Evolutionary conservation across 2,888 invertebrate genomes (phyloP).

Genomic region (Hemistola chrysoprasaria): DNA sequence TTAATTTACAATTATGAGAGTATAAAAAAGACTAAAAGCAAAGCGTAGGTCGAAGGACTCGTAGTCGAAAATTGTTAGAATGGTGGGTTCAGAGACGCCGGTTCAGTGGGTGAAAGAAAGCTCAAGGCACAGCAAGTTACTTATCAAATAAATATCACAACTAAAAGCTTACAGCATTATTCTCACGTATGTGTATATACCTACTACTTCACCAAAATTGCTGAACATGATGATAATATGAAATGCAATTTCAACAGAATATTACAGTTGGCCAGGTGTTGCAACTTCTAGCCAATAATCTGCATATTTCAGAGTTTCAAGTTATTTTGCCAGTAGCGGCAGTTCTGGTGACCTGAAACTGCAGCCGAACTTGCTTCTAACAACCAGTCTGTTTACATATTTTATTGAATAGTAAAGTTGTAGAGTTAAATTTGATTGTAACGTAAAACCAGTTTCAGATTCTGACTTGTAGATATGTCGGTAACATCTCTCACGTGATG

Average conservation of each 20-base stretch:
- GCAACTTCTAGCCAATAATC: conserved; percentile 32
- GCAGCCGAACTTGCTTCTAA: conserved; percentile 16
- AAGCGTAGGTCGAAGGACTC: too few relatives aligned
- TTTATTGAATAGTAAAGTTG: conserved; percentile 10
- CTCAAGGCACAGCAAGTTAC: too few relatives aligned
- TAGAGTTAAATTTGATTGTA: conserved; percentile 15
- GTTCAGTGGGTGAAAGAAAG: too few relatives aligned
- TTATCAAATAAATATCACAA: neutral
- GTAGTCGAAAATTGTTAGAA: too few relatives aligned
- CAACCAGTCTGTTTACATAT: conserved; percentile 14
- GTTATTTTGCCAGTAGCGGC: conserved; percentile 36
- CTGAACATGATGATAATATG: conserved; percentile 15
- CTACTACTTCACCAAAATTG: conserved; percentile 19
- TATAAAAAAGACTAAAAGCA: too few relatives aligned
- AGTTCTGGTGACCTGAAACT: conserved; percentile 11
- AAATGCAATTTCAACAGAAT: conserved; percentile 34
- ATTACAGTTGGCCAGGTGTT: conserved; percentile 26
- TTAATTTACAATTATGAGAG: too few relatives aligned
- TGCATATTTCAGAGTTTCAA: conserved; percentile 30
- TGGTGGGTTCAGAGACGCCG: too few relatives aligned
- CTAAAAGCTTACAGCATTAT: neutral
- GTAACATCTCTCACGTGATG: conserved; percentile 1
- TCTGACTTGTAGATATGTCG: too few relatives aligned
- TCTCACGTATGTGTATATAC: conserved; percentile 5
- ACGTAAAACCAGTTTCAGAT: conserved; percentile 9